phyloP scores from a whole-genome alignment of 2,113 vertebrate species.

The Aegithalos caudatus region DNA sequence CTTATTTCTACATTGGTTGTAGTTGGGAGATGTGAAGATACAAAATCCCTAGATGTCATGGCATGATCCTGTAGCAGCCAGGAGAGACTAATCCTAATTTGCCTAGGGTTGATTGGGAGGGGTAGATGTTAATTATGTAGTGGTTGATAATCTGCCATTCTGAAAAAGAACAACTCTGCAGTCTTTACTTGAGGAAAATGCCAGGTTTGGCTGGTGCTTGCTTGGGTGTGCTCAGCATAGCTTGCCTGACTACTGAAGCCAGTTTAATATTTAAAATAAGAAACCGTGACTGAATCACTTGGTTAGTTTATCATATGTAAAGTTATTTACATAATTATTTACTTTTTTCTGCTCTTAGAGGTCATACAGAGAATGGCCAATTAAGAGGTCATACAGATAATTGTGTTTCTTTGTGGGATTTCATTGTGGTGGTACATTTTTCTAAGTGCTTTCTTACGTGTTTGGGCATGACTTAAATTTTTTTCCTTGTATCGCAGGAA shows the following conservation, averaged over 20 bases:
- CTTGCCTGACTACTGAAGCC: neutral
- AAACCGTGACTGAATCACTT: neutral
- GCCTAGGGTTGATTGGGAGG: conserved; percentile 45
- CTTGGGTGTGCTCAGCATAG: neutral
- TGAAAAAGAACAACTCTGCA: conserved; percentile 12
- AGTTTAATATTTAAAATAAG: neutral
- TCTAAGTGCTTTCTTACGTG: neutral
- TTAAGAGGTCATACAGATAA: neutral
- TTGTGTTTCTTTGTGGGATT: neutral
- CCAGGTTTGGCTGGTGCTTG: neutral
- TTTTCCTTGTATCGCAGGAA: conserved; percentile 75
- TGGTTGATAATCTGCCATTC: conserved; percentile 33
- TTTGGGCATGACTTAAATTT: conserved; percentile 35
- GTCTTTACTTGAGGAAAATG: neutral
- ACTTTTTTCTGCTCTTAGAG: neutral
- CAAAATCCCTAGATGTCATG: conserved; percentile 10
- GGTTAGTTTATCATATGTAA: neutral
- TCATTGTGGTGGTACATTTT: neutral
- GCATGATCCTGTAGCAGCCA: conserved; percentile 14
- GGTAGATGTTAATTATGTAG: conserved; percentile 11
- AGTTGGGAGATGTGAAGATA: conserved; percentile 11
- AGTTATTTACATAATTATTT: neutral
- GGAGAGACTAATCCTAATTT: conserved; percentile 15
- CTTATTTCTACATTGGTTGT: conserved; percentile 3
- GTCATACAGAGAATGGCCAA: neutral